Evolutionary conservation across 2,888 invertebrate genomes (phyloP).

Genomic region (Tyria jacobaeae): DNA sequence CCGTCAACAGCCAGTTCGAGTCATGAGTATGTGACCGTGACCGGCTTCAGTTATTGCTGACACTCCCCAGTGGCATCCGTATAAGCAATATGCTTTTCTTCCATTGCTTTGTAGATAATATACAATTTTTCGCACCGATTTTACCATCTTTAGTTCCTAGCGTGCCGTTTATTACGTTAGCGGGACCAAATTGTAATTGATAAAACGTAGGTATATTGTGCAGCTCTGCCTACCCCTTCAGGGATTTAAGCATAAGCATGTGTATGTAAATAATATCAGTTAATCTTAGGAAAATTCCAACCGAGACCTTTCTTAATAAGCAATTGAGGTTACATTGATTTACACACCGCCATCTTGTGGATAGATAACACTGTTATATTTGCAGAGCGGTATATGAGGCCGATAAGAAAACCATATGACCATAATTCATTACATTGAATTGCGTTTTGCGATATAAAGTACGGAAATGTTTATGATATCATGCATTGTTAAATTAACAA

Average conservation of each 20-base stretch:
- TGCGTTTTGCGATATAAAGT: slow-evolving; percentile 20
- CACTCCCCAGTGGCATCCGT: too few relatives aligned
- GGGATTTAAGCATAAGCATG: not conserved
- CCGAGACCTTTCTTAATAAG: slow-evolving; percentile 78
- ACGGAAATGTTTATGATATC: not conserved
- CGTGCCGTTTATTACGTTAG: too few relatives aligned
- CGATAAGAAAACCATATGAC: slow-evolving; percentile 66
- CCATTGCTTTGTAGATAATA: too few relatives aligned
- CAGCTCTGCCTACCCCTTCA: too few relatives aligned
- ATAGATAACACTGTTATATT: slow-evolving; percentile 74
- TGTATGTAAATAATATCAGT: slow-evolving; percentile 29
- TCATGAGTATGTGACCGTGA: too few relatives aligned
- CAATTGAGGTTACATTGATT: slow-evolving; percentile 85
- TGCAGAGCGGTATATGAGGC: slow-evolving; percentile 65
- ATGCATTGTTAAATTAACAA: not conserved
- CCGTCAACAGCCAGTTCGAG: too few relatives aligned
- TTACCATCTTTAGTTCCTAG: too few relatives aligned
- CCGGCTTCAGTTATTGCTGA: too few relatives aligned
- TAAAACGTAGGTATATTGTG: too few relatives aligned
- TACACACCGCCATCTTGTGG: slow-evolving; percentile 75
- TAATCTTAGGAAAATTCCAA: slow-evolving; percentile 78
- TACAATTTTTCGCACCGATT: too few relatives aligned
- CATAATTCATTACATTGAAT: slow-evolving; percentile 55
- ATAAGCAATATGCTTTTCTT: too few relatives aligned
- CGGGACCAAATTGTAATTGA: too few relatives aligned